Evolutionary conservation across 1,140 invertebrate genomes (phyloP).

Genomic region (Caenorhabditis tropicalis): DNA sequence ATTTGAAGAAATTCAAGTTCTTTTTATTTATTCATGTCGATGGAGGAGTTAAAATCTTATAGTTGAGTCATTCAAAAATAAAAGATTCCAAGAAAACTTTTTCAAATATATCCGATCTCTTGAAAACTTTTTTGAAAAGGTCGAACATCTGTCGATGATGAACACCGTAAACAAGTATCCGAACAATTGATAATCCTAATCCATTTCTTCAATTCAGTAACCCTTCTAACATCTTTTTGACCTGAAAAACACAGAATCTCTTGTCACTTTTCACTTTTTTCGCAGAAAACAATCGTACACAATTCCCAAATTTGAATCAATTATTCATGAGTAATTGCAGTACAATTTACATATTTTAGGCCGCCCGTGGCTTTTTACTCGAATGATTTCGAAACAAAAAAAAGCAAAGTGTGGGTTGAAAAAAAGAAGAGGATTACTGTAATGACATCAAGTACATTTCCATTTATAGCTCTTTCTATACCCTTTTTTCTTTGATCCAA

Average conservation of each 20-base stretch:
- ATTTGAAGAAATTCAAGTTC: background rate
- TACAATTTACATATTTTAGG: slow-evolving; percentile 35
- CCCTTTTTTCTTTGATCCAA: background rate
- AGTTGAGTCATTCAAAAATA: background rate
- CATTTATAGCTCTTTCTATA: background rate
- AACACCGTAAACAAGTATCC: background rate
- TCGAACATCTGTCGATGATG: background rate
- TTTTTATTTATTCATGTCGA: background rate
- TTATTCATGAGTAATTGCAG: slow-evolving; percentile 12
- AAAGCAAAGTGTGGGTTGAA: background rate
- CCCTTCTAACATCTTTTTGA: background rate
- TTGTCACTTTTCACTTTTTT: background rate
- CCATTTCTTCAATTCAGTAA: background rate
- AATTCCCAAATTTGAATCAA: background rate
- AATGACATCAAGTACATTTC: slow-evolving; percentile 39
- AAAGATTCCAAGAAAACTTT: background rate
- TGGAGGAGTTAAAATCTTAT: too few relatives aligned
- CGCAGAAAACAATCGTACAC: background rate
- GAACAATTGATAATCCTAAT: background rate
- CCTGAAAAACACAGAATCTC: background rate
- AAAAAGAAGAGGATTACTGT: slow-evolving; percentile 11
- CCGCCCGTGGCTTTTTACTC: background rate
- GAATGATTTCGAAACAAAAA: background rate
- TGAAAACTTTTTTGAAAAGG: background rate
- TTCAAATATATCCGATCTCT: background rate